These are phyloP conservation scores for Tokudaia muenninki DNA, from an alignment of 2,797 vertebrate genomes.

Conservation along the genomic window DNA sequence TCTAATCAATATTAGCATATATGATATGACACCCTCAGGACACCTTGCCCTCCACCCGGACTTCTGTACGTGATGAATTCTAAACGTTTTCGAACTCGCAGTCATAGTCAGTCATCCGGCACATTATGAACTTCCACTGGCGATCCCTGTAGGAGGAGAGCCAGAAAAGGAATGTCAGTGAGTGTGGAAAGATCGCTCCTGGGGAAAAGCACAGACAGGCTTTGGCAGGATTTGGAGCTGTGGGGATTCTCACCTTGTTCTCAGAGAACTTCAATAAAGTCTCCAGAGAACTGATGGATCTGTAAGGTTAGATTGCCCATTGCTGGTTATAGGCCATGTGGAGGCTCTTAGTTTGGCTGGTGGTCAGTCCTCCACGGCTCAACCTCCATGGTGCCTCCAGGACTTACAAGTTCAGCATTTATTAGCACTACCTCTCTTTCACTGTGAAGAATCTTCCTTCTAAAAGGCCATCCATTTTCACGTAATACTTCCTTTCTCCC, in stretches of 20 bases:
- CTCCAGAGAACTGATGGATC: neutral
- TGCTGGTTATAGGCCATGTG: neutral
- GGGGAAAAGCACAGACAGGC: accelerated
- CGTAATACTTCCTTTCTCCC: neutral
- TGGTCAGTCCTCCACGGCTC: neutral
- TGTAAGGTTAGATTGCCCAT: neutral
- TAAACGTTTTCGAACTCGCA: slow-evolving; percentile 96
- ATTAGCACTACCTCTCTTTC: neutral
- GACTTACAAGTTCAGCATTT: neutral
- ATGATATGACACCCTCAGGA: neutral
- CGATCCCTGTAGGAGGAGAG: slow-evolving; percentile 93
- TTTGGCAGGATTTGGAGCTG: neutral
- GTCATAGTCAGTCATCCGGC: slow-evolving; percentile 97
- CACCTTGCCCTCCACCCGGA: neutral
- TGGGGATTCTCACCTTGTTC: neutral
- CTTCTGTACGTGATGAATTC: slow-evolving; percentile 54
- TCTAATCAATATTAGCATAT: neutral
- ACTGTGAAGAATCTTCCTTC: neutral
- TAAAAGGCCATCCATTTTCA: neutral
- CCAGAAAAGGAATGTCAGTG: neutral
- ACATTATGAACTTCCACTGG: slow-evolving; percentile 99
- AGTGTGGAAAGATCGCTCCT: neutral
- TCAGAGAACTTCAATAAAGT: neutral
- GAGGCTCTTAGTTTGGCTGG: neutral
- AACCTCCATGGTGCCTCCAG: neutral